Evolutionary conservation across 2,113 vertebrate species (phyloP), one percentile per base, ranked within the genome.

Genomic region (Oxyura jamaicensis): DNA sequence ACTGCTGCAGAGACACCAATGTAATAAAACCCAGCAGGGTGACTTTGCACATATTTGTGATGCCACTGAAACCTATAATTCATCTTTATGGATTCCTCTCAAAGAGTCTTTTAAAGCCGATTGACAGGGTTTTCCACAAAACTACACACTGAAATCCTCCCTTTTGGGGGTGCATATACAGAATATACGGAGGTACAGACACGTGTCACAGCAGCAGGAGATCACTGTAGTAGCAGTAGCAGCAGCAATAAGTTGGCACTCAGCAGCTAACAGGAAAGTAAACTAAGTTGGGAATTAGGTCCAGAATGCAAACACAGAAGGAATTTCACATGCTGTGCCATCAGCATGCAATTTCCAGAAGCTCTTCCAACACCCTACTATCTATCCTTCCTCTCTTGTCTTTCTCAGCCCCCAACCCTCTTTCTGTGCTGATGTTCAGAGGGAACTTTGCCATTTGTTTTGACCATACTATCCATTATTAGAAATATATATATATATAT

Each of bases 281-380:
- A 95, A 91, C 48, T 17, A 59, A 97, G 29, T 91, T 75, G 78
- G 84, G 82, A 96, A 94, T 88, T 85, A 80, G 68, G 69, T 80
- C 90, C 94, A 96, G 91, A 94, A 95, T 95, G 85, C 91, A 97
- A 96, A 93, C 69, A 95, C 62, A 66, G 67, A 88, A 95, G 68
- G 90, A 95, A 96, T 97, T 93, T 95, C 55, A 79, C 87, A 82
- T 85, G 81, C 88, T 93, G 82, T 88, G 85, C 91, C 84, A 76
- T 88, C 80, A 75, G 76, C 86, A 77, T 72, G 78, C 82, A 96
- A 95, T 94, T 97, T 97, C 95, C 96, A 96, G 79, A 78, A 71
- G 41, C 65, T 92, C 56, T 80, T 97, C 95, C 91, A 97, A 75
- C n/a, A 28, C 56, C 48, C 46, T 83, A 29, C 84, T 77, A 46